Evolutionary conservation across 1,140 invertebrate species (phyloP), one percentile per base, ranked within the genome.

Genomic region (Camponotus vicinus): DNA sequence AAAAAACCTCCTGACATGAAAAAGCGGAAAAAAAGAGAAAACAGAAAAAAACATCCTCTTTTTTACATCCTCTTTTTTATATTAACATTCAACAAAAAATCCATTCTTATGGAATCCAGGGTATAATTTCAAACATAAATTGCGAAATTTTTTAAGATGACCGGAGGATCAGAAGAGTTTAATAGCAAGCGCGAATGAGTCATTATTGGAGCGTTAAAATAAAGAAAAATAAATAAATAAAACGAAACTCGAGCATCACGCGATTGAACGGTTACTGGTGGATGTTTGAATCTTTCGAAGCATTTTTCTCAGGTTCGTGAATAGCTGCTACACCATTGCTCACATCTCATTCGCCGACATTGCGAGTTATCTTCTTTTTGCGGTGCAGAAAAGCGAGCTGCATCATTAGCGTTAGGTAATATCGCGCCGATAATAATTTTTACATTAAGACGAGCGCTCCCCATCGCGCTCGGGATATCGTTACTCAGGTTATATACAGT

Each of bases 381-480:
- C 7, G 11, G 6, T 71, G 15, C 4, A 34, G 37, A 42, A 73
- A 82, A 57, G 18, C 32, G 42, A 61, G 45, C 32, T 83, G 69
- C 79, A 37, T 75, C 40, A 63, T 73, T 75, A 83, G 27, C 67
- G 69, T 83, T 61, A 61, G 52, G 67, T 73, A 82, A 82, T 82
- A 82, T 42, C 6, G 67, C 3, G 67, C 55, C 66, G 21, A 71
- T 71, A 82, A 73, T 82, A 82, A 82, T 73, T 82, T 69, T 82
- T 82, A 18, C 79, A 82, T 45, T 73, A 82, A 73, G 55, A 75
- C 55, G 32, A 61, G 69, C 67, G 4, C 42, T 18, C 15, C 52
- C 40, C 66, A 34, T 49, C n/a, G 52, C 40, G 67, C 52, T 57
- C 27, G 27, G 37, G 52, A 59, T 49, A 82, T 80, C 45, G 18